Base-by-base conservation (phyloP, 2,888 invertebrate genomes). In the Hipparchia sbordonii region DNA sequence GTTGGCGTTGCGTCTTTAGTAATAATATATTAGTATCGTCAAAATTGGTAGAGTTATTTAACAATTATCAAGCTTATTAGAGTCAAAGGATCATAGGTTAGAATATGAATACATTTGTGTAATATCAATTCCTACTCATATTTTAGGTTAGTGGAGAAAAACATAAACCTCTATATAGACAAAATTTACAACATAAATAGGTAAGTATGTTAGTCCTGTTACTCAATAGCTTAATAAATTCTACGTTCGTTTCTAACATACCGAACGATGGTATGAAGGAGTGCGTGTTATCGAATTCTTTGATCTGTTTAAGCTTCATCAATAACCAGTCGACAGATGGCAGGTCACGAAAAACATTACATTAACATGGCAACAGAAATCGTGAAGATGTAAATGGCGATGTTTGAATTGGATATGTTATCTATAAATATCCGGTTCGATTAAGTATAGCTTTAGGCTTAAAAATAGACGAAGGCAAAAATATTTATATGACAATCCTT, bases 381-480 rank as follows among this genome's bases (percentile, higher is more conserved):
- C 85, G 85, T 87, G 87, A 85, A 82, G 80, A 80, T 72, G 72
- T 82, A 81, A 85, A 85, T 78, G 80, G 80, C 81, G 85, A 86
- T 86, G 84, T 46, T 76, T 80, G 85, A 89, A 88, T 88, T 87
- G 86, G 85, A 82, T 85, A 70, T 82, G 84, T 85, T 82, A 79
- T 77, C 76, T 77, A 80, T 80, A 67, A 57, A 82, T 81, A 88
- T 90, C 90, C 90, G 88, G 65, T 52, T 65, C 52, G 65, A 52
- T 33, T 65, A 63, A 63, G 10, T 63, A n/a, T 63, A 13, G 52
- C 51, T 13, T 2, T 9, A 62, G 48, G 48, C 2, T 4, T 23
- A 1, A n/a, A 57, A 13, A 57, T 57, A 13, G 33, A 59, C 39
- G 39, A 9, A 23, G 33, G 7, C 59, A 23, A 59, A 23, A 59